Percentiles rank a stretch among this genome's conserved stretches.
phyloP scores from a whole-genome alignment of 2,113 vertebrate species.

The Taxidea taxus region DNA sequence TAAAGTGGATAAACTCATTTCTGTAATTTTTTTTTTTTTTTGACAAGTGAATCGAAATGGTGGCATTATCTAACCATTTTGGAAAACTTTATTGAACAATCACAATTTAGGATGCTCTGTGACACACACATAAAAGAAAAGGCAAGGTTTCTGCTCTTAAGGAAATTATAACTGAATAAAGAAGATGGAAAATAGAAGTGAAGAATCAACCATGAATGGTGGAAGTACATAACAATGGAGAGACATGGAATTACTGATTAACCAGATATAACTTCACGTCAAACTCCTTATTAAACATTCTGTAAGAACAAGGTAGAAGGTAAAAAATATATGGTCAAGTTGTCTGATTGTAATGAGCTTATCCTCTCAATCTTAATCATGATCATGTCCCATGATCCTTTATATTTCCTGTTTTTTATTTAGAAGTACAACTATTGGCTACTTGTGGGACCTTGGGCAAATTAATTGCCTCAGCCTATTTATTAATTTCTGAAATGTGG shows the following conservation, averaged over 20 bases:
- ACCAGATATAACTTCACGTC: not conserved
- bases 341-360: not conserved
- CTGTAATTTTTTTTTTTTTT: not conserved
- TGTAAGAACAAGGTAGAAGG: not conserved
- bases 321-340: not conserved
- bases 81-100: not conserved
- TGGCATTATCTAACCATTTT: not conserved
- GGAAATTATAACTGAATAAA: not conserved
- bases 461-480: not conserved
- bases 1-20: not conserved
- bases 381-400: not conserved
- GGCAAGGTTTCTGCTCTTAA: not conserved
- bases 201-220: not conserved
- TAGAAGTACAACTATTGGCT: not conserved
- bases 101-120: not conserved
- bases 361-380: not conserved
- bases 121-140: constrained; percentile 36
- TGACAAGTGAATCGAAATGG: not conserved
- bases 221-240: not conserved
- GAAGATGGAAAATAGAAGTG: not conserved
- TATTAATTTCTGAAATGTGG: not conserved
- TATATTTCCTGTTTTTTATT: not conserved
- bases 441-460: not conserved
- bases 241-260: not conserved
- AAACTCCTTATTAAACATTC: not conserved